These are phyloP conservation scores for Malthinus flaveolus DNA, from an alignment of 2,888 invertebrate genomes.

Conservation along the genomic window DNA sequence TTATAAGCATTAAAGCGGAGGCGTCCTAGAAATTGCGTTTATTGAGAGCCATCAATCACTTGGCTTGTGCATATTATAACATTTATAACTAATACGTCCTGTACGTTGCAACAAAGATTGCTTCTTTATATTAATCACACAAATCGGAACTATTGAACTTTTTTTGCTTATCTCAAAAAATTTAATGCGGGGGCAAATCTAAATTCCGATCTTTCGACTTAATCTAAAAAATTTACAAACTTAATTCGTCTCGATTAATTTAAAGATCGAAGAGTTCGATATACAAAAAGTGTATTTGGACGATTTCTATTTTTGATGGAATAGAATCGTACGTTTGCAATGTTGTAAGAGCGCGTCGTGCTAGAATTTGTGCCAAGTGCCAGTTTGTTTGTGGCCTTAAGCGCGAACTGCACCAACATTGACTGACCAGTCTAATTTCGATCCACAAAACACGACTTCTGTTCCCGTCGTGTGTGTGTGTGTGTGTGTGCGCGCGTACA, in stretches of 20 bases:
- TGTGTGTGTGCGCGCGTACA: no score
- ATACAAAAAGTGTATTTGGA: not conserved
- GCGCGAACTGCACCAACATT: constrained; percentile 25
- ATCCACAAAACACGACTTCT: constrained; percentile 13
- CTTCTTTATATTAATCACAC: no score
- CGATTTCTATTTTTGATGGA: constrained; percentile 1
- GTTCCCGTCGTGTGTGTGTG: constrained; percentile 13
- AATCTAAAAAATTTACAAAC: constrained; percentile 3
- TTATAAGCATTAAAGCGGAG: constrained; percentile 18
- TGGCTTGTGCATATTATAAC: not conserved
- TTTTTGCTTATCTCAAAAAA: no score
- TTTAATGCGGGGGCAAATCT: no score
- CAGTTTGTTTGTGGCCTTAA: constrained; percentile 22
- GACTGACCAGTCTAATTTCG: constrained; percentile 16
- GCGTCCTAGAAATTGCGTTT: constrained; percentile 19
- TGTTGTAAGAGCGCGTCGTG: constrained; percentile 11
- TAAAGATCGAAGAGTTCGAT: not conserved
- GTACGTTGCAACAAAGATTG: no score
- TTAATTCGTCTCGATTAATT: constrained; percentile 2
- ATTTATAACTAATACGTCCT: not conserved
- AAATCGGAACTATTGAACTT: no score
- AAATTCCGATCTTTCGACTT: not conserved
- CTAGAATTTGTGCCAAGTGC: constrained; percentile 31
- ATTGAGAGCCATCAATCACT: constrained; percentile 18
- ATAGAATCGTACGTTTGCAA: not conserved